Base-by-base conservation (phyloP, 2,797 vertebrate species). In the Acipenser oxyrinchus region DNA sequence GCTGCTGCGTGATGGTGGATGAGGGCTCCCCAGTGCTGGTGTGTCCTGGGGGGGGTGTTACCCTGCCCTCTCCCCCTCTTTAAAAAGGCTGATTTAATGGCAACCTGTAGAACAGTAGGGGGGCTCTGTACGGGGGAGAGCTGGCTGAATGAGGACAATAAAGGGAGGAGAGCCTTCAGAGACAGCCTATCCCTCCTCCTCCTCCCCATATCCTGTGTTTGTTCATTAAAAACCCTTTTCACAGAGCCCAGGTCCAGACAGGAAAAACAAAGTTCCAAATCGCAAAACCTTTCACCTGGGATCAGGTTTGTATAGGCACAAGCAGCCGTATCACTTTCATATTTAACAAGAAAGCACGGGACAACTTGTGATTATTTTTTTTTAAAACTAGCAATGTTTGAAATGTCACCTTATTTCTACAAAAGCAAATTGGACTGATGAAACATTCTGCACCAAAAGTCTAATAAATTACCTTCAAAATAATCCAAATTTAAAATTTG, bases 131-230 rank as follows among this genome's bases (percentile, higher is more conserved):
- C 18, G 18, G 49, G 53, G 50, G 63, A 57, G 51, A 37, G 66
- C 12, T 50, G 58, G 52, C 55, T 50, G 58, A 7, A 11, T 11
- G 18, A 62, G 59, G 37, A 73, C 59, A 73, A 70, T 73, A 63
- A 59, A 67, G 68, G 58, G 63, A 68, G 66, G 68, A 51, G 65
- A 64, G 58, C 48, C 52, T 52, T 68, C 62, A 68, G 52, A 53
- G 49, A 10, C 3, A 4, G 60, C 58, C 11, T 12, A 18, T 13
- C 12, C 51, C 55, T 49, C 55, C 6, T 18, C 63, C 57, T 37
- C 6, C 13, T 6, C 8, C 52, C 62, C 51, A 64, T 62, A 73
- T 70, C 65, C 68, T 63, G 51, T 66, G 62, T 68, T 68, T 71
- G 67, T 64, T 62, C 60, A 62, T 62, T 62, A 62, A 23, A 62